Evolutionary conservation across 2,888 invertebrate genomes (phyloP), one percentile per base, ranked within the genome.

Genomic region (Apamea monoglypha): DNA sequence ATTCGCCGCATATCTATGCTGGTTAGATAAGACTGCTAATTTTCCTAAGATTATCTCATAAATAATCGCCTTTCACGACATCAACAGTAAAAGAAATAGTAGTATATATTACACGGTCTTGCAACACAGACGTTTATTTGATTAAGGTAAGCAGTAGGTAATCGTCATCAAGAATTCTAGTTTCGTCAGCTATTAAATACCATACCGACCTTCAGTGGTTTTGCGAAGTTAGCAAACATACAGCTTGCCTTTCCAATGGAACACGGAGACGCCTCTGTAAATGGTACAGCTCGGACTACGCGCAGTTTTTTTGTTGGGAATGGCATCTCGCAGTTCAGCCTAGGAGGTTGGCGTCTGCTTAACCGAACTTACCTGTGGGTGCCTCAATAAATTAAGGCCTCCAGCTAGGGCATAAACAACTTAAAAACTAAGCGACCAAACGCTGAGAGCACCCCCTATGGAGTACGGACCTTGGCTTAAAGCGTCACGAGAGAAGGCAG

Each of bases 201-300:
- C 16, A 25, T 56, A 18, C 5, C 44, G 53, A 78, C 78, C 78
- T 78, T 78, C 69, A 78, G 16, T 44, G 6, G 21, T 70, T 79
- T 70, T 25, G 12, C 63, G 36, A 69, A 56, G 47, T 78, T 56
- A 36, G 29, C 64, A 79, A 79, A 64, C 16, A 63, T 69, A 25
- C 16, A 16, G 16, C 8, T 32, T 25, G 50, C 50, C 32, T 70
- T 53, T 50, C 32, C 16, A 32, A 32, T 25, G 25, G 50, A 69
- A 8, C 8, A 25, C 4, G 1, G 21, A 32, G 47, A 29, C 12
- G 10, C 44, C 25, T 56, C 56, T 56, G 25, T 50, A 50, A 50
- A 50, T 18, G 50, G 2, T 53, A 21, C 8, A 21, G 7, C 50
- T 7, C 18, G 7, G 50, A 50, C 50, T 53, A 53, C 50, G 21